These are phyloP conservation scores for Sprattus sprattus DNA, from an alignment of 2,113 vertebrate genomes.

Conservation along the genomic window DNA sequence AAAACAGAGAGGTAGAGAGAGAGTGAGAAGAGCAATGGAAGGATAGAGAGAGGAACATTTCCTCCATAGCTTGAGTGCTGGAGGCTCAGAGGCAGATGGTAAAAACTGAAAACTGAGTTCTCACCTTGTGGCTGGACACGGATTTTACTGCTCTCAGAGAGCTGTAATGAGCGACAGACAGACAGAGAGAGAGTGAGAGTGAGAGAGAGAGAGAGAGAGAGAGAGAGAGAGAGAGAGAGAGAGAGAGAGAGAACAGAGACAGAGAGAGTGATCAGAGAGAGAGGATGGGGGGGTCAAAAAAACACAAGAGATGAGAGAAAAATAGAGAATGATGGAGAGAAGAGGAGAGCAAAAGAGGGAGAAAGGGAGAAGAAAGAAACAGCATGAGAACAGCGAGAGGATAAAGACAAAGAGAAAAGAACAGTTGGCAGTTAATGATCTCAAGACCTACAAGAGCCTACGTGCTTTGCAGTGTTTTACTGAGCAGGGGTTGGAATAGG, in stretches of 20 bases:
- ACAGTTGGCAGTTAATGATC: not conserved
- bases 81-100: slow-evolving; percentile 22
- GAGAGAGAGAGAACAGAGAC: slow-evolving; percentile 37
- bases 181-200: not conserved
- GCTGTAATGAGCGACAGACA: slow-evolving; percentile 67
- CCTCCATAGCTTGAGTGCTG: slow-evolving; percentile 21
- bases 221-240: not conserved
- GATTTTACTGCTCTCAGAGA: slow-evolving; percentile 78
- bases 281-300: not conserved
- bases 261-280: slow-evolving; percentile 59
- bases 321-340: not conserved
- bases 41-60: not conserved
- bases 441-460: not conserved
- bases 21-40: not conserved
- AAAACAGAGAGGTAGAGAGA: not conserved
- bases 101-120: slow-evolving; percentile 42
- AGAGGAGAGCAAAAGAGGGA: not conserved
- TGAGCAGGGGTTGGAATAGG: not conserved
- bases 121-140: slow-evolving; percentile 90
- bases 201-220: not conserved
- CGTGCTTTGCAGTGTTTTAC: not conserved
- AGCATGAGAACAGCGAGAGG: not conserved
- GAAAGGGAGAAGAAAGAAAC: not conserved
- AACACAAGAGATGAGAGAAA: not conserved
- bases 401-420: not conserved